Percentiles rank a stretch among this genome's conserved stretches.
Conservation (phyloP, 2,113 vertebrate species). For the Trachemys scripta region DNA sequence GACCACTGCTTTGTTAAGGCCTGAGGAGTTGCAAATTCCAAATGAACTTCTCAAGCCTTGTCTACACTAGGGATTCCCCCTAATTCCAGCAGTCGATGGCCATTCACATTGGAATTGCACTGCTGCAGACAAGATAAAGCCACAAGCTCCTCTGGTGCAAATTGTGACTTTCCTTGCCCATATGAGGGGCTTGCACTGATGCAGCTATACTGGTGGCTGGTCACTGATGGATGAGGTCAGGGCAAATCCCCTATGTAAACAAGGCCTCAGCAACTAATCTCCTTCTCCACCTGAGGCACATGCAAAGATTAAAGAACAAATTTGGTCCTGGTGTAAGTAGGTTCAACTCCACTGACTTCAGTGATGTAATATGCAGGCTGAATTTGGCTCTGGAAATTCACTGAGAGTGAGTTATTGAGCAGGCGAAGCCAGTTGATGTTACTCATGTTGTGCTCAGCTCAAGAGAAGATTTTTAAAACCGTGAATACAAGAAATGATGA, state of each 20-base stretch:
- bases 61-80: background rate
- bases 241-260: constrained; percentile 28
- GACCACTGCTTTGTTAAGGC: background rate
- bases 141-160: rapidly evolving
- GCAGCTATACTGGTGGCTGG: background rate
- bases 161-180: background rate
- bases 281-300: background rate
- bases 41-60: background rate
- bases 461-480: background rate
- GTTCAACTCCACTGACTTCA: background rate
- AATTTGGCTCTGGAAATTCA: constrained; percentile 26
- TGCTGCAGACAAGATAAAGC: background rate
- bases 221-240: background rate
- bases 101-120: background rate
- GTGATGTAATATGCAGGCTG: background rate
- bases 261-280: constrained; percentile 46
- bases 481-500: background rate
- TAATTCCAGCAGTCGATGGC: background rate
- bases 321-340: background rate
- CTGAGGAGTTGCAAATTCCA: background rate
- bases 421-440: background rate
- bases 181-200: background rate
- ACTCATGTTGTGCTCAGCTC: background rate
- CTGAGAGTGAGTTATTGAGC: background rate
- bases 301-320: background rate